These are phyloP conservation scores for Xenopus tropicalis DNA, from an alignment of 2,113 vertebrate genomes.

Conservation along the genomic window UCB_Xtro_10.0 CM004443.2:209250501-209251000, in stretches of 20 bases:
- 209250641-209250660: slow-evolving; percentile 67
- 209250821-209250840: too few species aligned
- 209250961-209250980: too few species aligned
- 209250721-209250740: background rate
- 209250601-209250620: slow-evolving; percentile 55
- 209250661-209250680: slow-evolving; percentile 59
- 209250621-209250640: slow-evolving; percentile 64
- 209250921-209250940: too few species aligned
- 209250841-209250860: too few species aligned
- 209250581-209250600: slow-evolving; percentile 56
- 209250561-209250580: slow-evolving; percentile 49
- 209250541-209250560: slow-evolving; percentile 49
- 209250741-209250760: background rate
- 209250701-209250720: slow-evolving; percentile 47
- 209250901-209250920: too few species aligned
- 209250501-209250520: slow-evolving; percentile 60
- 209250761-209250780: background rate
- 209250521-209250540: slow-evolving; percentile 21
- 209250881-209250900: too few species aligned
- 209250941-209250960: too few species aligned
- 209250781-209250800: background rate
- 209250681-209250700: slow-evolving; percentile 59
- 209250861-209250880: too few species aligned
- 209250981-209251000: too few species aligned
- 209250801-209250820: too few species aligned